phyloP scores from a whole-genome alignment of 2,797 vertebrate species.

The Discoglossus pictus region DNA sequence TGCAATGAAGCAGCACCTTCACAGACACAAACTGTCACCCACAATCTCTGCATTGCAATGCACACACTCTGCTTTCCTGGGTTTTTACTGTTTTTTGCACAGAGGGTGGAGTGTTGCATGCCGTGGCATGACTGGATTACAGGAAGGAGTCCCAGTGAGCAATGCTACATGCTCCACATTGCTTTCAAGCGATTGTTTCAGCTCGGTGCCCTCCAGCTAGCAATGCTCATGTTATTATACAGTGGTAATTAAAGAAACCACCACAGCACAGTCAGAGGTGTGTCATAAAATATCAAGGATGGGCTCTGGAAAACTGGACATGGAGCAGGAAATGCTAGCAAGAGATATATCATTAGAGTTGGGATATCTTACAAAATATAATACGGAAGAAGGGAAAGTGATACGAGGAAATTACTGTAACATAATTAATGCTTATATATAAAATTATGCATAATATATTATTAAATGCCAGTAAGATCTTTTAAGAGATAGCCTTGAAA shows the following conservation, averaged over 20 bases:
- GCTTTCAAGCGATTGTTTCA: conserved; percentile 19
- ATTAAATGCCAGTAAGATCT: too few species aligned
- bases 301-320: conserved; percentile 3
- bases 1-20: conserved; percentile 54
- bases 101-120: conserved; percentile 64
- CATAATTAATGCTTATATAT: too few species aligned
- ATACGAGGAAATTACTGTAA: too few species aligned
- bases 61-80: conserved; percentile 11
- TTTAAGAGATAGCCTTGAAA: too few species aligned
- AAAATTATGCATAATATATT: too few species aligned
- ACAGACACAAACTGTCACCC: conserved; percentile 45
- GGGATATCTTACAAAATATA: too few species aligned
- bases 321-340: not conserved
- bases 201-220: conserved; percentile 22
- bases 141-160: conserved; percentile 22
- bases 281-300: conserved; percentile 31
- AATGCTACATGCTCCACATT: conserved; percentile 5
- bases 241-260: conserved; percentile 11
- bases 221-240: conserved; percentile 16
- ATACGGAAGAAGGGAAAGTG: too few species aligned
- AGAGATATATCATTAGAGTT: too few species aligned
- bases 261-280: conserved; percentile 17
- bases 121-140: conserved; percentile 55
- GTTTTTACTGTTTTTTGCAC: conserved; percentile 7
- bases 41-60: conserved; percentile 11